These are phyloP conservation scores for Micrastur ruficollis DNA, from an alignment of 2,797 vertebrate species.

Conservation along the genomic window DNA sequence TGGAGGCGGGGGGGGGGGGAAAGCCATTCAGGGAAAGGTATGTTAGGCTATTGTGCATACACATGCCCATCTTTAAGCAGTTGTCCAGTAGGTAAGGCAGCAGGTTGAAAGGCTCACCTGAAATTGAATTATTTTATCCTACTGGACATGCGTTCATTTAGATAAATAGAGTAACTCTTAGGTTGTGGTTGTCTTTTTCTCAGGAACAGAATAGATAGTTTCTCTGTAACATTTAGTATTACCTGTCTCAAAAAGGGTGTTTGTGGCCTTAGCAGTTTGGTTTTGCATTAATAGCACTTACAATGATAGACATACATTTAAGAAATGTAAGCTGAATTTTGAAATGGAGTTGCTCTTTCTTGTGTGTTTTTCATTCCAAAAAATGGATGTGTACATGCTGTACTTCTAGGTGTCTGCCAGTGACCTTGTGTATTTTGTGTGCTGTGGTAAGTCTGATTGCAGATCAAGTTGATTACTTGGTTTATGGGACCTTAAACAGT, in stretches of 20 bases:
- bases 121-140: background rate
- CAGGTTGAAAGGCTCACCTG: background rate
- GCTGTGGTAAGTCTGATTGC: background rate
- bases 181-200: background rate
- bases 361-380: background rate
- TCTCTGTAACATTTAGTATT: background rate
- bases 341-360: background rate
- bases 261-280: background rate
- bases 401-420: background rate
- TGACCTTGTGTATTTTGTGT: background rate
- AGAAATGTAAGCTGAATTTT: background rate
- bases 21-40: background rate
- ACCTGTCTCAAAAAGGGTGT: background rate
- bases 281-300: background rate
- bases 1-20: background rate
- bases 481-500: background rate
- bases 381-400: background rate
- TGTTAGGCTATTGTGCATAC: background rate
- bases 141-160: background rate
- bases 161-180: background rate
- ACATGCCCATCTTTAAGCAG: background rate
- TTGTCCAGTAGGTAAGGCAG: background rate
- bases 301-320: rapidly evolving
- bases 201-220: background rate
- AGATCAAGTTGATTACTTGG: background rate